Conservation (phyloP, 2,888 invertebrate genomes). For the Autographa pulchrina region DNA sequence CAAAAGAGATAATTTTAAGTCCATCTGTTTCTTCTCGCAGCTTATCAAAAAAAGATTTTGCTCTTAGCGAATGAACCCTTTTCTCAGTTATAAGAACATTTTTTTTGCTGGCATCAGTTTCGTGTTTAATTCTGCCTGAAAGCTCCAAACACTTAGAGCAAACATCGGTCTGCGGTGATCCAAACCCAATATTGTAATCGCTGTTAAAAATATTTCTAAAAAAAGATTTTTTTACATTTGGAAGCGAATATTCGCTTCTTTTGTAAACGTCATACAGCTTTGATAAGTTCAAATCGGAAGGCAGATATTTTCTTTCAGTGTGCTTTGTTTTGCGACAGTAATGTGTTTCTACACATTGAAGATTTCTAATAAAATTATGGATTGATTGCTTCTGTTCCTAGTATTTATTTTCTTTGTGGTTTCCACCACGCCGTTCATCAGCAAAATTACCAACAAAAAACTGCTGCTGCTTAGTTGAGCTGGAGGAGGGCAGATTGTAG, state of each 20-base stretch:
- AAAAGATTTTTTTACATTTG: slow-evolving; percentile 37
- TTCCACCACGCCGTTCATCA: slow-evolving; percentile 49
- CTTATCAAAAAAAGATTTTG: slow-evolving; percentile 53
- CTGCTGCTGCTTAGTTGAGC: no score
- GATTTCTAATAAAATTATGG: slow-evolving; percentile 54
- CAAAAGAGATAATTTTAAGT: slow-evolving; percentile 42
- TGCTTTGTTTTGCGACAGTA: slow-evolving; percentile 43
- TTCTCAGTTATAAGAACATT: no score
- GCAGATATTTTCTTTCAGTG: slow-evolving; percentile 44
- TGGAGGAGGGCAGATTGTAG: slow-evolving; percentile 31
- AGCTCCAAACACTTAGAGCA: slow-evolving; percentile 60
- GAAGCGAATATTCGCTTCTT: slow-evolving; percentile 20
- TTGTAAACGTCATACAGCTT: slow-evolving; percentile 19
- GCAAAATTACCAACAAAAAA: slow-evolving; percentile 15
- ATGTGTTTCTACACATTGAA: slow-evolving; percentile 53
- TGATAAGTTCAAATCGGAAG: slow-evolving; percentile 48
- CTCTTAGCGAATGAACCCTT: slow-evolving; percentile 52
- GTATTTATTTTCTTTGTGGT: slow-evolving; percentile 45
- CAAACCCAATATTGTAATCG: slow-evolving; percentile 59
- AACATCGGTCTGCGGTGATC: slow-evolving; percentile 52
- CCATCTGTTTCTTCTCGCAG: no score
- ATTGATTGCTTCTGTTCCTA: slow-evolving; percentile 49
- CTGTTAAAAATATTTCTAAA: slow-evolving; percentile 59
- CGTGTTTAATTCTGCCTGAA: slow-evolving; percentile 23
- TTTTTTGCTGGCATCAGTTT: no score